Evolutionary conservation across 2,113 vertebrate species (phyloP).

Genomic region (Jaculus jaculus): DNA sequence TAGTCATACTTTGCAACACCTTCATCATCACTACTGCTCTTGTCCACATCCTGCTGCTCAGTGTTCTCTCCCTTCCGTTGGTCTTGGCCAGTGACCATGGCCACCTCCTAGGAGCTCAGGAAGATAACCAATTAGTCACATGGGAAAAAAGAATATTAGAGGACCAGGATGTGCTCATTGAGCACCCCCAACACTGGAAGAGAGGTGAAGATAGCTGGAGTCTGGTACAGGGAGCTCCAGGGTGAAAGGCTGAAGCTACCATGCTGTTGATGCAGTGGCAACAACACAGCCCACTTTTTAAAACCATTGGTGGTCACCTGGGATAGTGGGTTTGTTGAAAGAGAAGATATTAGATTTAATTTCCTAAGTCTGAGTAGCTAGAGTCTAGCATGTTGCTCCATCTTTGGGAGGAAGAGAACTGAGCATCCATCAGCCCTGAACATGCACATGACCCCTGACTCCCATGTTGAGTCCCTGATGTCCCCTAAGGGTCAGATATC

Average conservation of each 20-base stretch:
- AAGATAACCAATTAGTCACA: background rate
- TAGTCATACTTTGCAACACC: background rate
- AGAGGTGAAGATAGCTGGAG: background rate
- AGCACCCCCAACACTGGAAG: background rate
- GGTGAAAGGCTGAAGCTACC: background rate
- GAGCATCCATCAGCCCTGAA: background rate
- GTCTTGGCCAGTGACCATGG: background rate
- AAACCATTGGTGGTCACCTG: background rate
- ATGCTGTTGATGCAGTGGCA: background rate
- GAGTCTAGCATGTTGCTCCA: background rate
- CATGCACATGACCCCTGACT: background rate
- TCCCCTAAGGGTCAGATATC: background rate
- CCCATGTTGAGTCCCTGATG: background rate
- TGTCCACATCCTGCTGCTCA: background rate
- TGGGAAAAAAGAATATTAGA: background rate
- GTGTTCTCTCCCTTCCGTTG: background rate
- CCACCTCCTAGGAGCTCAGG: background rate
- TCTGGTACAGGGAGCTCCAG: background rate
- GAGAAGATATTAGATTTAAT: background rate
- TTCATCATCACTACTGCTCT: background rate
- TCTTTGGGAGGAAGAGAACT: rapidly evolving
- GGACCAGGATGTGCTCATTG: background rate
- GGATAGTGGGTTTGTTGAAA: background rate
- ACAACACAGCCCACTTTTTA: background rate
- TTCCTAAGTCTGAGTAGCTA: background rate